Evolutionary conservation across 2,888 invertebrate species (phyloP).

Genomic region (Agriopis aurantiaria): DNA sequence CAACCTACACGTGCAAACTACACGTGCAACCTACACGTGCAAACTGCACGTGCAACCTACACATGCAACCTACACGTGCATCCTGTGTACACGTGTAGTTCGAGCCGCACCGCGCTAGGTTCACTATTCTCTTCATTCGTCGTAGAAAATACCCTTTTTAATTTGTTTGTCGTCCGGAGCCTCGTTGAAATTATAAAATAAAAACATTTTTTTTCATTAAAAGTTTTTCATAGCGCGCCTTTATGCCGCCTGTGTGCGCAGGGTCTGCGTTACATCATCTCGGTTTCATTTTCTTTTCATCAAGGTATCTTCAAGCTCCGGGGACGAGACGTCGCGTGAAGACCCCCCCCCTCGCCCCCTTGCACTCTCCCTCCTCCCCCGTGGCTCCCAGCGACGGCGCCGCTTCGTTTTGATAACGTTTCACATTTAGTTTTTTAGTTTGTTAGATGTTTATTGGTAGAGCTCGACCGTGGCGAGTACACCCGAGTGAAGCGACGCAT

Average conservation of each 20-base stretch:
- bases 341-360: slow-evolving; percentile 34
- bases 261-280: slow-evolving; percentile 54
- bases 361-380: slow-evolving; percentile 8
- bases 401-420: slow-evolving; percentile 65
- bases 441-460: slow-evolving; percentile 40
- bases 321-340: slow-evolving; percentile 47
- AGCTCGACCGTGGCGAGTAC: slow-evolving; percentile 22
- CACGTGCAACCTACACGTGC: too few species aligned
- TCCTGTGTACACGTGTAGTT: too few species aligned
- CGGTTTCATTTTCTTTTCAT: slow-evolving; percentile 79
- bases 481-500: not conserved
- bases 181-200: slow-evolving; percentile 55
- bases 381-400: slow-evolving; percentile 33
- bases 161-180: slow-evolving; percentile 21
- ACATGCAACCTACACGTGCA: too few species aligned
- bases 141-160: not conserved
- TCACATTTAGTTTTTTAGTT: slow-evolving; percentile 57
- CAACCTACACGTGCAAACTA: too few species aligned
- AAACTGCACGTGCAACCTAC: too few species aligned
- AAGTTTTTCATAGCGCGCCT: slow-evolving; percentile 32
- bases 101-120: not conserved
- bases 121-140: slow-evolving; percentile 19
- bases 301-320: slow-evolving; percentile 73
- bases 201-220: slow-evolving; percentile 42
- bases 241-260: slow-evolving; percentile 28